Base-by-base conservation (phyloP, 2,888 invertebrate genomes). In the Clepsis dumicolana region DNA sequence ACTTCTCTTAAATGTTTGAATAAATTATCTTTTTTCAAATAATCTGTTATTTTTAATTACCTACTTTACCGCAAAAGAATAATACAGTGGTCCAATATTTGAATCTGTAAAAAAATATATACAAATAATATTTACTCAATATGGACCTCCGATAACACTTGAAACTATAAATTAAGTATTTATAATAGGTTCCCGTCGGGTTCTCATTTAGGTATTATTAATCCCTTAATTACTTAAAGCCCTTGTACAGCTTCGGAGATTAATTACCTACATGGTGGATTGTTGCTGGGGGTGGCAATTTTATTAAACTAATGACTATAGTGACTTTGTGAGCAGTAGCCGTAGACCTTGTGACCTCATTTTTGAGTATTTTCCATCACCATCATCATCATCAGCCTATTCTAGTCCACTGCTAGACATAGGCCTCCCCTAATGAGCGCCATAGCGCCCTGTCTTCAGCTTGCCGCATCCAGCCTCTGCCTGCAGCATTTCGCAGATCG, bases 1-100 rank as follows among this genome's bases (percentile, higher is more conserved):
- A 59, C 12, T 63, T 64, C 63, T 68, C 68, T 59, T 67, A 56
- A 67, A 68, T 68, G 52, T 63, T 64, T 68, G 29, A 68, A 64
- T 68, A 68, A 68, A 68, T 50, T 41, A 52, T 67, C 57, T 59
- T 68, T 62, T 59, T 52, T 62, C 35, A 44, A 68, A 41, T 32
- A 48, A 18, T 29, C 41, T 1, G 38, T 29, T 21, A 48, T 63
- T 63, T 67, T 8, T 8, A 8, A 8, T 7, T 18, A 8, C 7
- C 41, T 44, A 5, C 41, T 16, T 18, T 18, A 2, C 41, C 7
- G 16, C 14, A 10, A 14, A 1, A 3, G 12, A 35, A 3, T 35
- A 10, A 35, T 12, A 35, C 14, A 35, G 2, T n/a, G n/a, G n/a
- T n/a, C n/a, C n/a, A n/a, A n/a, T n/a, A n/a, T n/a, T n/a, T n/a